Evolutionary conservation across 23 tunicate genomes (phyloP).

Genomic region (Aplidium turbinatum): DNA sequence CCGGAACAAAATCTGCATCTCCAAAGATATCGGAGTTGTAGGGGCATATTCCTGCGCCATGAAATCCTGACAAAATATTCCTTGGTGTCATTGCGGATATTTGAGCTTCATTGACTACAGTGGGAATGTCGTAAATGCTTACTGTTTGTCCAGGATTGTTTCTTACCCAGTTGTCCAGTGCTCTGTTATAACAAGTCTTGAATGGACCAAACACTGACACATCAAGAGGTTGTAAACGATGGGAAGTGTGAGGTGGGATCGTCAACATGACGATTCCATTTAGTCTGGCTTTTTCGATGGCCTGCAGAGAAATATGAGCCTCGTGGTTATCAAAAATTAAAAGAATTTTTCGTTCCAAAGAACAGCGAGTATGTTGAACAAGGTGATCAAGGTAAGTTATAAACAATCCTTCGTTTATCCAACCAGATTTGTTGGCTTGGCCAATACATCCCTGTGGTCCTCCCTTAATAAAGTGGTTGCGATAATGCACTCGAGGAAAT

Average conservation of each 20-base stretch:
- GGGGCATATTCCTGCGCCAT: constrained; percentile 12
- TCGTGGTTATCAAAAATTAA: constrained; percentile 10
- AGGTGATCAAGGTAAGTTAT: not conserved
- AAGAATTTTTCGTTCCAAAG: not conserved
- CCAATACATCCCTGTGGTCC: constrained; percentile 10
- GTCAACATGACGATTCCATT: constrained; percentile 4
- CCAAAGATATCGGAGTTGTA: constrained; percentile 21
- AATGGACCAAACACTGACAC: too few species aligned
- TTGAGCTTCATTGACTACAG: constrained; percentile 17
- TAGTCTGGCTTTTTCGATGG: not conserved
- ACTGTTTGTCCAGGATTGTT: constrained; percentile 22
- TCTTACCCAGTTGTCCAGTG: constrained; percentile 13
- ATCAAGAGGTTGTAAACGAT: constrained; percentile 25
- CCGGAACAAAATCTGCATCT: not conserved
- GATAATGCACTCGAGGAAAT: constrained; percentile 4
- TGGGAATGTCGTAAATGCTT: constrained; percentile 11
- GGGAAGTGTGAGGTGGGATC: constrained; percentile 15
- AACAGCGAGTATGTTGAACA: not conserved
- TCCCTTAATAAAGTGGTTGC: constrained; percentile 1
- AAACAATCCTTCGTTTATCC: constrained; percentile 14
- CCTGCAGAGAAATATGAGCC: not conserved
- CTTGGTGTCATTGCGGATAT: constrained; percentile 8
- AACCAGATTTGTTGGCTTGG: not conserved
- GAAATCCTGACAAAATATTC: constrained; percentile 13
- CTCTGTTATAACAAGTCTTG: not conserved